These are phyloP conservation scores for Belonocnema kinseyi DNA, from an alignment of 1,140 invertebrate genomes.

Conservation along the genomic window DNA sequence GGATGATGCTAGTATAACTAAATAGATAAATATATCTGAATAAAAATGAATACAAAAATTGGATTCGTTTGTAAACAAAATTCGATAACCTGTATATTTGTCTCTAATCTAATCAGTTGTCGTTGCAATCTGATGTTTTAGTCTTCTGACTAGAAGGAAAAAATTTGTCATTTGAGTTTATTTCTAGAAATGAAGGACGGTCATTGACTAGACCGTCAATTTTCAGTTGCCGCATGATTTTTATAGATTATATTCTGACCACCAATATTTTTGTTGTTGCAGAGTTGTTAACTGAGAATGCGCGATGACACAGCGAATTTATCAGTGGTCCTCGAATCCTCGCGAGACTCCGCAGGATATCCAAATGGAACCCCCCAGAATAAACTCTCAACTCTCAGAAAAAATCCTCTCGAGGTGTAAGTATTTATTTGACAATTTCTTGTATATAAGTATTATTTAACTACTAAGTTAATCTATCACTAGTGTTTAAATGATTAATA, in stretches of 20 bases:
- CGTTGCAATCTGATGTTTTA: too few species aligned
- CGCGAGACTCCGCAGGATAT: constrained; percentile 67
- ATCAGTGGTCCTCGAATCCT: constrained; percentile 72
- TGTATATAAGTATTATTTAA: too few species aligned
- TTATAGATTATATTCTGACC: constrained; percentile 1
- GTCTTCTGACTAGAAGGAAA: too few species aligned
- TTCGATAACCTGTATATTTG: background rate
- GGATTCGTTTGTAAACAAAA: constrained; percentile 26
- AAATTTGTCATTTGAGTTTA: too few species aligned
- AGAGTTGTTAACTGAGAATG: constrained; percentile 74
- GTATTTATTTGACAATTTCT: constrained; percentile 48
- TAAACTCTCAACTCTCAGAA: constrained; percentile 65
- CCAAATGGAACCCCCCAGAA: constrained; percentile 70
- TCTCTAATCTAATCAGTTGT: too few species aligned
- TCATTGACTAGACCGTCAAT: too few species aligned
- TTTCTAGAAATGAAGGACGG: too few species aligned
- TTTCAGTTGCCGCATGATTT: background rate
- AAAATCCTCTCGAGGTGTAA: constrained; percentile 73
- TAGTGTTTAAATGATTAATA: too few species aligned
- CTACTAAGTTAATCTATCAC: too few species aligned
- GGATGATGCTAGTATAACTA: too few species aligned
- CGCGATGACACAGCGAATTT: constrained; percentile 74
- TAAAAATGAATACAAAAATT: too few species aligned
- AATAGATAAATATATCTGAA: too few species aligned
- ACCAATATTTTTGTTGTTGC: constrained; percentile 50